phyloP scores from a whole-genome alignment of 2,113 vertebrate species.

The Actenoides hombroni region DNA sequence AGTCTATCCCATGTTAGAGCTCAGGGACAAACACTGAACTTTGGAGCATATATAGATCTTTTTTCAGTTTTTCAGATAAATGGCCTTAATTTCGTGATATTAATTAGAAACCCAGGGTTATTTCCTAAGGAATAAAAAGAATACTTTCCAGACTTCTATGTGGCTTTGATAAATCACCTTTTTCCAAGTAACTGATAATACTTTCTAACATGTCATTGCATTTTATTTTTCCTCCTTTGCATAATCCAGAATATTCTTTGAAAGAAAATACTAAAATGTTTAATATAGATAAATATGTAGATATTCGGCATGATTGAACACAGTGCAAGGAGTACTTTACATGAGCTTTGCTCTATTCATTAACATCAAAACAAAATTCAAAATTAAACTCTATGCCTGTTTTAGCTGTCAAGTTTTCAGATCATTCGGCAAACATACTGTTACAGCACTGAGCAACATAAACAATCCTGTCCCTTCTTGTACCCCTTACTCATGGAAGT shows the following conservation, averaged over 20 bases:
- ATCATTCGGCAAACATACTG: neutral
- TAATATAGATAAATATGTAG: neutral
- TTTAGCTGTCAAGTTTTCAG: conserved; percentile 10
- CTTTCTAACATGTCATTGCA: neutral
- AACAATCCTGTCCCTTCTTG: neutral
- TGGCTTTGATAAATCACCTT: conserved; percentile 27
- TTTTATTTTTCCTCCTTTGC: neutral
- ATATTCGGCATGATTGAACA: neutral
- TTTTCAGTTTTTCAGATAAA: conserved; percentile 63
- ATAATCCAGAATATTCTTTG: neutral
- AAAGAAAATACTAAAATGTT: neutral
- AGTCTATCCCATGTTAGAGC: conserved; percentile 44
- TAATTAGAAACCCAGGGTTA: conserved; percentile 65
- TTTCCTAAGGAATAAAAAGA: conserved; percentile 71
- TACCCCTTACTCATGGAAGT: neutral
- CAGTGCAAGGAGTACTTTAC: neutral
- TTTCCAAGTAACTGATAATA: neutral
- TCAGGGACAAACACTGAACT: conserved; percentile 70
- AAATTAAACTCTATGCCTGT: neutral
- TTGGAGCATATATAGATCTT: conserved; percentile 59
- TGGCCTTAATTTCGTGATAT: conserved; percentile 67
- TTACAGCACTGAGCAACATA: neutral
- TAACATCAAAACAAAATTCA: neutral
- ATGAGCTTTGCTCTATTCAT: neutral
- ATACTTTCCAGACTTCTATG: conserved; percentile 57